Base-by-base conservation (phyloP, 2,797 vertebrate genomes). In the Sebastes nivosus region DNA sequence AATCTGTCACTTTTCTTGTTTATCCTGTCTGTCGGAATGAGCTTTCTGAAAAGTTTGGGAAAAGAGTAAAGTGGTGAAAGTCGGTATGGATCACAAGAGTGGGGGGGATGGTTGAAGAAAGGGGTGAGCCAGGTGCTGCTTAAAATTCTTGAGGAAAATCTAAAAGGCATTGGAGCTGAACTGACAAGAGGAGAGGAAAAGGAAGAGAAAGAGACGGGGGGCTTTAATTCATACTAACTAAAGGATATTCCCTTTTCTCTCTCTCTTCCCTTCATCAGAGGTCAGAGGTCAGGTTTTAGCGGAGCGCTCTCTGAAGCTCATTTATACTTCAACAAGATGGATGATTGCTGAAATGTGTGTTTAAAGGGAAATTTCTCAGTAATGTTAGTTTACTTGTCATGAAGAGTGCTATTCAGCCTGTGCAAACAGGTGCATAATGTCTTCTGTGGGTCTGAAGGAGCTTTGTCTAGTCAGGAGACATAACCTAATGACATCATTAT, bases 101-200 rank as follows among this genome's bases (percentile, higher is more conserved):
- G 0, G 20, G 11, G 1, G n/a, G 20, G 55, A 4, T 6, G 46
- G 46, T n/a, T 55, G 50, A 52, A 4, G 64, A 36, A 16, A 6
- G 30, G 30, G 16, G 14, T 20, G 50, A 68, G 55, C 16, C 22
- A 60, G 64, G 52, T 67, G 75, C 72, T 67, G 72, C 69, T 72
- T 74, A 58, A 83, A 67, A 74, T 68, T 84, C 69, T 75, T 5
- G 8, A 12, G 60, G 42, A 30, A 73, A 76, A 69, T 84, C 67
- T 74, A 29, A 81, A 81, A 83, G 60, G 34, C 77, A 29, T 8
- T 60, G 72, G 71, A 78, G 83, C 66, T 64, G 72, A 91, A 87
- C 82, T 75, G 82, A 86, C 54, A 57, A 50, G 70, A 71, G 64
- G 55, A 55, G 57, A 60, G 34, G 42, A 55, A 18, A 38, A 24